Percentiles rank a stretch among this genome's conserved stretches.
Conservation (phyloP, 2,113 vertebrate species). For the Centrocercus urophasianus region DNA sequence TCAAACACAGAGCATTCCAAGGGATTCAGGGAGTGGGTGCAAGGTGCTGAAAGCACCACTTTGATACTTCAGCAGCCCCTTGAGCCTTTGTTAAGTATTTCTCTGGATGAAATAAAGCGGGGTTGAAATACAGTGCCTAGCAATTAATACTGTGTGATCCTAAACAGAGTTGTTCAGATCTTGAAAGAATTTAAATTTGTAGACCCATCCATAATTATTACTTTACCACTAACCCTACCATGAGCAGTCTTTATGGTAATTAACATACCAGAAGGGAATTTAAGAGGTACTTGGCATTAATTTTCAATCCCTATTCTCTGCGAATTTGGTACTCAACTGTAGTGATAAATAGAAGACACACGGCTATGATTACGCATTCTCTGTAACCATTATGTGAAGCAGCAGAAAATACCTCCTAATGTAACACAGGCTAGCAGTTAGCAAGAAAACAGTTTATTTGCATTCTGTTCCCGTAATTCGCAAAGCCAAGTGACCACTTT, state of each 20-base stretch:
- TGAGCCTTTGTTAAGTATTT: neutral
- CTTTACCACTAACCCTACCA: slow-evolving; percentile 63
- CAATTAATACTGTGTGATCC: neutral
- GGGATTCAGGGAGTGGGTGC: neutral
- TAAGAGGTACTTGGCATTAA: slow-evolving; percentile 63
- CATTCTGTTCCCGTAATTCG: neutral
- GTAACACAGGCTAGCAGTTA: neutral
- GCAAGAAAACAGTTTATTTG: neutral
- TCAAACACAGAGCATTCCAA: slow-evolving; percentile 31
- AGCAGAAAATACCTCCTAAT: slow-evolving; percentile 16
- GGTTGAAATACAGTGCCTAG: neutral
- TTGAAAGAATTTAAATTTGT: slow-evolving; percentile 52
- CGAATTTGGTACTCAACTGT: slow-evolving; percentile 43
- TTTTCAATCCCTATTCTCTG: slow-evolving; percentile 53
- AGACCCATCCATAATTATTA: slow-evolving; percentile 58
- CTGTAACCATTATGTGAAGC: neutral
- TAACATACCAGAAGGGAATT: slow-evolving; percentile 66
- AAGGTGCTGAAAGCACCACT: neutral
- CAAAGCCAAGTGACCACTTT: neutral
- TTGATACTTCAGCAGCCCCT: neutral
- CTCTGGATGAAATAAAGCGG: neutral
- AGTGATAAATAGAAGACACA: slow-evolving; percentile 62
- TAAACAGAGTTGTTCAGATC: slow-evolving; percentile 28
- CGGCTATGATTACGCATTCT: neutral
- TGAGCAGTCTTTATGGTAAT: slow-evolving; percentile 58